phyloP scores from a whole-genome alignment of 2,888 invertebrate genomes.

The Epinotia brunnichana region DNA sequence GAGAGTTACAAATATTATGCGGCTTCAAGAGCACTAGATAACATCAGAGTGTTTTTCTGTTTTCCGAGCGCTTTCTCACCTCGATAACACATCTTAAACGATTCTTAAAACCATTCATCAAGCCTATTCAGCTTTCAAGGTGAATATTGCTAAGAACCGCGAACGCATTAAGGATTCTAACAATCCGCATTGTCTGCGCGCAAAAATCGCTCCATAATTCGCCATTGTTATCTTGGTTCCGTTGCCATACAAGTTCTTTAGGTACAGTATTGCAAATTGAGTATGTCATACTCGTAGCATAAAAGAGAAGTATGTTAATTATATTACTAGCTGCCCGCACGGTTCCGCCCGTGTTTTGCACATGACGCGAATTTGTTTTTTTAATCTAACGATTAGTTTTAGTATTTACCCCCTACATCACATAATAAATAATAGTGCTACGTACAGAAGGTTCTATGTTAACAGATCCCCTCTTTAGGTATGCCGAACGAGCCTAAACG shows the following conservation, averaged over 20 bases:
- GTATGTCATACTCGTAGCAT: too few species aligned
- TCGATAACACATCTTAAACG: background rate
- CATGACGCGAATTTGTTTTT: too few species aligned
- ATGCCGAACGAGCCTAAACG: too few species aligned
- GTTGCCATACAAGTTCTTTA: background rate
- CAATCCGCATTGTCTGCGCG: constrained; percentile 6
- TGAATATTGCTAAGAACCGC: background rate
- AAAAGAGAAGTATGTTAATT: background rate
- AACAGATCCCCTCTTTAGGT: too few species aligned
- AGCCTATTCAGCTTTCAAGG: constrained; percentile 9
- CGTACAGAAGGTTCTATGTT: too few species aligned
- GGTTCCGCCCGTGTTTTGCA: too few species aligned
- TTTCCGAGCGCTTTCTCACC: background rate
- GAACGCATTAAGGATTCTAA: background rate
- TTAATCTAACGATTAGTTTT: too few species aligned
- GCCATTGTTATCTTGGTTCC: constrained; percentile 4
- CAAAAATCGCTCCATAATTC: constrained; percentile 12
- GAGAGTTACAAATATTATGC: too few species aligned
- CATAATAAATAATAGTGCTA: too few species aligned
- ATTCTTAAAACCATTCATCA: background rate
- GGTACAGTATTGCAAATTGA: background rate
- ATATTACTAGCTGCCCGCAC: too few species aligned
- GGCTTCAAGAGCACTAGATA: too few species aligned
- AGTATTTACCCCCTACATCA: too few species aligned
- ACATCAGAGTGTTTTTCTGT: background rate